These are phyloP conservation scores for Astropecten irregularis DNA, from an alignment of 53 echinoderm and acorn worm genomes.

Conservation along the genomic window DNA sequence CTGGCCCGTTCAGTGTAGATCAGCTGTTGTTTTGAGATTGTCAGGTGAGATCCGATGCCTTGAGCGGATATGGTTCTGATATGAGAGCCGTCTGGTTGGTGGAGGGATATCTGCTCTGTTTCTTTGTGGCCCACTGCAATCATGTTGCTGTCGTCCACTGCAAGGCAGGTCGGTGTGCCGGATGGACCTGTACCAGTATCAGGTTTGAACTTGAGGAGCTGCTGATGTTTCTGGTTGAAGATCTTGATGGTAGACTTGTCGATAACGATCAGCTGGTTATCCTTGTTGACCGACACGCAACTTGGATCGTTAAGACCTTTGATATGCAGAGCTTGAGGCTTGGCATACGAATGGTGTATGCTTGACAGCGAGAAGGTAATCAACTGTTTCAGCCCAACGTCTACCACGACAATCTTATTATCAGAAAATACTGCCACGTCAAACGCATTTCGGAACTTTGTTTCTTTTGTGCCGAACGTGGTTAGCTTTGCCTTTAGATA, in stretches of 20 bases:
- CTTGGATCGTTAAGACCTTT: background rate
- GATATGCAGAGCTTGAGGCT: background rate
- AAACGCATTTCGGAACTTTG: background rate
- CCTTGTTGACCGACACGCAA: background rate
- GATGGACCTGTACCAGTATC: background rate
- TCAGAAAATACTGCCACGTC: conserved; percentile 7
- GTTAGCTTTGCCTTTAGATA: background rate
- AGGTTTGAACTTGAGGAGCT: background rate
- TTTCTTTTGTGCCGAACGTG: background rate
- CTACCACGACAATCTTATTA: background rate
- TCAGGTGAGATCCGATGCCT: conserved; percentile 11
- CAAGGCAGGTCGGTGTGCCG: conserved; percentile 8
- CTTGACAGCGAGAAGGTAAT: background rate
- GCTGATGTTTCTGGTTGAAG: conserved; percentile 7
- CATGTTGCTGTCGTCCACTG: background rate
- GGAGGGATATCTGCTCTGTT: background rate
- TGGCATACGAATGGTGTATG: background rate
- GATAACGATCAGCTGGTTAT: background rate
- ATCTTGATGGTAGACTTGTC: background rate
- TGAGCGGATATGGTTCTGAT: conserved; percentile 14
- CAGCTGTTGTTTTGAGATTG: background rate
- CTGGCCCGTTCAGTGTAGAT: background rate
- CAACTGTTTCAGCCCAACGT: background rate
- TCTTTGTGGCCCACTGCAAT: conserved; percentile 26
- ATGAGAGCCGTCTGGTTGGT: conserved; percentile 4